Percentiles rank a stretch among this genome's conserved stretches.
These are phyloP conservation scores for Helicolenus hilgendorfi DNA, from an alignment of 2,797 vertebrate genomes.

Conservation along the genomic window DNA sequence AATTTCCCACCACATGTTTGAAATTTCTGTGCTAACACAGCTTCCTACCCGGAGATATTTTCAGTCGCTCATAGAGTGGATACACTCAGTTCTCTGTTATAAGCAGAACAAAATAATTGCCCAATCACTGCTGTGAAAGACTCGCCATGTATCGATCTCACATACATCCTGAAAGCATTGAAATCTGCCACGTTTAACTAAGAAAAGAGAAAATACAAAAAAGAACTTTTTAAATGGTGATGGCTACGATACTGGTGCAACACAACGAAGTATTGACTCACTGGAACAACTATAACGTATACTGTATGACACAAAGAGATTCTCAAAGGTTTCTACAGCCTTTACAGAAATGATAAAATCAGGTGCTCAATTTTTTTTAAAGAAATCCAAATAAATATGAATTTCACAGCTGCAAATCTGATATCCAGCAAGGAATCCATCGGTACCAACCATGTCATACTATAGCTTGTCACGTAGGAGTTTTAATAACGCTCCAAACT, in stretches of 20 bases:
- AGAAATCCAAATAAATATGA: not conserved
- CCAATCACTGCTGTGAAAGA: not conserved
- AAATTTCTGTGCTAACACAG: not conserved
- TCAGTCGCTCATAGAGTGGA: not conserved
- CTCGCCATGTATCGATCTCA: not conserved
- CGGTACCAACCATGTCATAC: too few relatives aligned
- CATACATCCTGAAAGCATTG: not conserved
- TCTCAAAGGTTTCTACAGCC: not conserved
- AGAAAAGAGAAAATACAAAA: not conserved
- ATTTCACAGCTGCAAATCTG: not conserved
- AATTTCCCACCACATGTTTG: conserved; percentile 19
- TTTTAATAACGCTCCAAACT: too few relatives aligned
- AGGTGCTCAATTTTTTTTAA: not conserved
- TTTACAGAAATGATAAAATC: not conserved
- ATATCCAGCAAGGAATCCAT: not conserved
- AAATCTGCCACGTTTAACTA: not conserved
- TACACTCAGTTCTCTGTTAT: not conserved
- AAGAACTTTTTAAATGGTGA: not conserved
- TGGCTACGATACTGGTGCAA: not conserved
- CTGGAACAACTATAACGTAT: not conserved
- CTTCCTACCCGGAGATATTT: not conserved
- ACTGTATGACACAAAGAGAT: not conserved
- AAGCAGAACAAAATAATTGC: not conserved
- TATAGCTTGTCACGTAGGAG: too few relatives aligned
- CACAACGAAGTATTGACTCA: not conserved